Conservation (phyloP, 1,140 invertebrate genomes). For the Riptortus pedestris region DNA sequence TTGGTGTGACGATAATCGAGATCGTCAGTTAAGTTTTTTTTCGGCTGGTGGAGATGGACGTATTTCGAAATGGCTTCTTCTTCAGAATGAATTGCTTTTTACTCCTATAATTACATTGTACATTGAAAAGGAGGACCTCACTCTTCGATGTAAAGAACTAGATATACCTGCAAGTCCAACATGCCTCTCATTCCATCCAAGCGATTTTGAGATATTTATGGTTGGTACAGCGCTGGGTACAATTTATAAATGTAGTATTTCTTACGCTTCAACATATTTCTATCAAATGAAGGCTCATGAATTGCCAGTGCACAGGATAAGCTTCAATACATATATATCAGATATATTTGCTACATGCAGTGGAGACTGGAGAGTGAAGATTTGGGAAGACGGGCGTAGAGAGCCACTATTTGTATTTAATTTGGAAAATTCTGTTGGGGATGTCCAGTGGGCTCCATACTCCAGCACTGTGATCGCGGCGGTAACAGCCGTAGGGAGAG, state of each 20-base stretch:
- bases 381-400: conserved; percentile 68
- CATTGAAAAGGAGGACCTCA: background rate
- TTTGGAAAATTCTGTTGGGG: conserved; percentile 80
- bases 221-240: conserved; percentile 89
- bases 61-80: conserved; percentile 25
- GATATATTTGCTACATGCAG: conserved; percentile 83
- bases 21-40: conserved; percentile 21
- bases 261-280: conserved; percentile 72
- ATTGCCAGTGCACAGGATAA: conserved; percentile 76
- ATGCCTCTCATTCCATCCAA: conserved; percentile 70
- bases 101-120: conserved; percentile 21
- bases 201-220: conserved; percentile 65
- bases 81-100: conserved; percentile 9
- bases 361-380: conserved; percentile 87
- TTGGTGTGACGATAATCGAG: conserved; percentile 23
- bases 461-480: conserved; percentile 89
- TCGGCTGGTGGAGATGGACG: conserved; percentile 20
- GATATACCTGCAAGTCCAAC: background rate
- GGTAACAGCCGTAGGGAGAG: conserved; percentile 83
- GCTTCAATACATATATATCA: conserved; percentile 78
- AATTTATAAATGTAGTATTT: conserved; percentile 81
- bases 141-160: background rate
- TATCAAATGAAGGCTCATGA: conserved; percentile 70
- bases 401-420: conserved; percentile 89
- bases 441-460: conserved; percentile 90